These are phyloP conservation scores for Scomber japonicus DNA, from an alignment of 2,113 vertebrate genomes.

Conservation along the genomic window DNA sequence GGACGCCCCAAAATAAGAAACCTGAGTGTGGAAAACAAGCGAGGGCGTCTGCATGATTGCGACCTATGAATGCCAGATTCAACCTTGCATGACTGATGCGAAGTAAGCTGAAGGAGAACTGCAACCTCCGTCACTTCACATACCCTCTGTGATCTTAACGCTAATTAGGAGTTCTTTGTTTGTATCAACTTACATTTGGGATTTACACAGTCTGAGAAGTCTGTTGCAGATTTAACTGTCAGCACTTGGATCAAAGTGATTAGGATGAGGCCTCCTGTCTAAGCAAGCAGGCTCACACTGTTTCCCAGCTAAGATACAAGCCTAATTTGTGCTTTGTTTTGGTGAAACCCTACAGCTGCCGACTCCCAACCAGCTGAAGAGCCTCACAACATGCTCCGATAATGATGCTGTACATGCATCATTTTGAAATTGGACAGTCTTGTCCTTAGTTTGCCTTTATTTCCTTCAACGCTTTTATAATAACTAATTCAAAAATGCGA, in stretches of 20 bases:
- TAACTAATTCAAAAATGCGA: slow-evolving; percentile 57
- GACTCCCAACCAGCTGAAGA: slow-evolving; percentile 41
- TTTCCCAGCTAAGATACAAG: slow-evolving; percentile 40
- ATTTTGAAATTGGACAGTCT: slow-evolving; percentile 42
- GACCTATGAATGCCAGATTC: slow-evolving; percentile 43
- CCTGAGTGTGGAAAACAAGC: slow-evolving; percentile 39
- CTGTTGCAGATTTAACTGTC: slow-evolving; percentile 66
- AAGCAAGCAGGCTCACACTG: slow-evolving; percentile 35
- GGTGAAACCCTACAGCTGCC: slow-evolving; percentile 45
- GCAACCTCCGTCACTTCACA: slow-evolving; percentile 37
- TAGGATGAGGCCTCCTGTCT: slow-evolving; percentile 64
- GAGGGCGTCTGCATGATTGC: slow-evolving; percentile 20
- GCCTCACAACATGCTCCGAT: slow-evolving; percentile 25
- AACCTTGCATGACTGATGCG: slow-evolving; percentile 39
- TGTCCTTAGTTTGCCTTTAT: slow-evolving; percentile 47
- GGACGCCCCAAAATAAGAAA: slow-evolving; percentile 53
- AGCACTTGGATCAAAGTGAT: slow-evolving; percentile 76
- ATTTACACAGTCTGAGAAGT: slow-evolving; percentile 60
- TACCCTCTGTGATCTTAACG: slow-evolving; percentile 54
- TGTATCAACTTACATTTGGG: slow-evolving; percentile 65
- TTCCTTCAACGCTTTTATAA: slow-evolving; percentile 55
- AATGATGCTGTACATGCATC: slow-evolving; percentile 34
- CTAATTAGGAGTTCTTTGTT: slow-evolving; percentile 77
- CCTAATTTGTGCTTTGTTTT: slow-evolving; percentile 67
- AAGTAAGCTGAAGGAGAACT: slow-evolving; percentile 33